phyloP scores from a whole-genome alignment of 2,113 vertebrate genomes.

The Lichenostomus cassidix region DNA sequence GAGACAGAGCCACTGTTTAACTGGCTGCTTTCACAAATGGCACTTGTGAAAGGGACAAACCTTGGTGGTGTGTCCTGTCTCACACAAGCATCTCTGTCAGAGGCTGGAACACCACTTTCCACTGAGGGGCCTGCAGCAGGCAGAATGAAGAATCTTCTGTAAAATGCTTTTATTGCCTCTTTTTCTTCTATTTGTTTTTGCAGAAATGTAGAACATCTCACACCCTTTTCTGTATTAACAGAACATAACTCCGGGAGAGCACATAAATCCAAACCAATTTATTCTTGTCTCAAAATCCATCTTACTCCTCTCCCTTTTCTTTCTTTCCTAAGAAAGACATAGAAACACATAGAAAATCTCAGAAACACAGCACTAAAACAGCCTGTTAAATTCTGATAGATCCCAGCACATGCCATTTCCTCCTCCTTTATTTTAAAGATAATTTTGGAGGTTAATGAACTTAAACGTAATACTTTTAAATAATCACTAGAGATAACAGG shows the following conservation, averaged over 20 bases:
- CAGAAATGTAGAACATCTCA: slow-evolving; percentile 45
- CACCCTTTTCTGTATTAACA: slow-evolving; percentile 7
- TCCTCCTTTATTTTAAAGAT: slow-evolving; percentile 47
- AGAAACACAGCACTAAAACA: not conserved
- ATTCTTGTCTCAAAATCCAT: not conserved
- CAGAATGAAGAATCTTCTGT: slow-evolving; percentile 30
- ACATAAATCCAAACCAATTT: not conserved
- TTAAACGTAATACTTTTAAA: slow-evolving; percentile 59
- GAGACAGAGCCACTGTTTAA: slow-evolving; percentile 16
- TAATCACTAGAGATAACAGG: slow-evolving; percentile 63
- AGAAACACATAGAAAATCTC: not conserved
- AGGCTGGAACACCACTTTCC: slow-evolving; percentile 5
- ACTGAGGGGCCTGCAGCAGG: not conserved
- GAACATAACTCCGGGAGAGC: slow-evolving; percentile 28
- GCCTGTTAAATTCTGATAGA: slow-evolving; percentile 1
- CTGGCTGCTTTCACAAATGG: slow-evolving; percentile 33
- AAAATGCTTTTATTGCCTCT: slow-evolving; percentile 50
- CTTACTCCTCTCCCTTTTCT: not conserved
- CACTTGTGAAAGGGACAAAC: not conserved
- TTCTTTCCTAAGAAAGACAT: not conserved
- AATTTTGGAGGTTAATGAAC: slow-evolving; percentile 70
- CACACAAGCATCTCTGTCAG: not conserved
- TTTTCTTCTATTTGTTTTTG: slow-evolving; percentile 37
- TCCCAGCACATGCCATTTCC: not conserved
- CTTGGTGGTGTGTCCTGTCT: not conserved